Percentiles rank a stretch among this genome's conserved stretches.
Evolutionary conservation across 2,888 invertebrate species (phyloP).

Genomic region (Cremastinae sp.): DNA sequence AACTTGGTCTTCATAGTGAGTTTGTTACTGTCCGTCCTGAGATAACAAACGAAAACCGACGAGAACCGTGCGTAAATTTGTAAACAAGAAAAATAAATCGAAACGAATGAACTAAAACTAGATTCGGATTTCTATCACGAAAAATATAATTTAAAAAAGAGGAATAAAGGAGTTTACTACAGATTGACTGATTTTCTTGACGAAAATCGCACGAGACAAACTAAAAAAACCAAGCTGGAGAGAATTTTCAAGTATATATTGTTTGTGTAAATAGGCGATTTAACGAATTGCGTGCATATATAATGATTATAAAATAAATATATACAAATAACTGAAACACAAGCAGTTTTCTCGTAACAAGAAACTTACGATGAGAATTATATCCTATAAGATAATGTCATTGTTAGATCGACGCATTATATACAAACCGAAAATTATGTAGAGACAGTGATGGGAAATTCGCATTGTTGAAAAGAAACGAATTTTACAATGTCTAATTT

Average conservation of each 20-base stretch:
- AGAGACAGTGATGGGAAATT: too few species aligned
- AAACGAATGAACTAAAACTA: conserved; percentile 38
- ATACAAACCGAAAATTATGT: too few species aligned
- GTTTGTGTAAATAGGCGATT: conserved; percentile 79
- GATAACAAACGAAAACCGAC: conserved; percentile 77
- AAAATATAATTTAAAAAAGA: conserved; percentile 5
- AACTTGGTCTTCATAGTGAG: conserved; percentile 67
- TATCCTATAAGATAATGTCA: conserved; percentile 60
- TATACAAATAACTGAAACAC: conserved; percentile 32
- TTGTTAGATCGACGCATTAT: conserved; percentile 55
- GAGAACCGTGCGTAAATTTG: conserved; percentile 70
- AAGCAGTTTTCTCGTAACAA: conserved; percentile 47
- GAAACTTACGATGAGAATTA: conserved; percentile 51
- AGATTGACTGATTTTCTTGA: conserved; percentile 46
- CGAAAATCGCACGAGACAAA: conserved; percentile 43
- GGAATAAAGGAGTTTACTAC: conserved; percentile 35
- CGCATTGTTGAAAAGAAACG: too few species aligned
- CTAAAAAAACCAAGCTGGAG: conserved; percentile 58
- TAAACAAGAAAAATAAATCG: conserved; percentile 48
- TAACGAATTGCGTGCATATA: conserved; percentile 68
- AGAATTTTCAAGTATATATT: conserved; percentile 74
- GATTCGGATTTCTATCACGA: conserved; percentile 34
- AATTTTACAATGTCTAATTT: too few species aligned
- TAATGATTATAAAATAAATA: not conserved
- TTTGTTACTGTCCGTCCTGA: conserved; percentile 71